These are phyloP conservation scores for Phthorimaea operculella DNA, from an alignment of 1,140 invertebrate genomes.

Conservation along the genomic window DNA sequence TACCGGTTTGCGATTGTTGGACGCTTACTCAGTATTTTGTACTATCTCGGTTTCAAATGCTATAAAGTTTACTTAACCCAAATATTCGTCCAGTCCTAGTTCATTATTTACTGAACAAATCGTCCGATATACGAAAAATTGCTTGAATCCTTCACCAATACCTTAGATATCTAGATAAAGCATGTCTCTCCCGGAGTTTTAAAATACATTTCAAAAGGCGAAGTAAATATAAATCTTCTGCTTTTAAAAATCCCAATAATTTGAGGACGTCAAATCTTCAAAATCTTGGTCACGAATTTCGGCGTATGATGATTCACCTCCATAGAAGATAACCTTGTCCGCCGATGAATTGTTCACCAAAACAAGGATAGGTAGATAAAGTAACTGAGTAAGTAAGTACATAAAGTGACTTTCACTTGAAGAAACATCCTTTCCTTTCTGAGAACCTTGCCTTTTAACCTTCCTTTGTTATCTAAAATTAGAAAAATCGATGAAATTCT, in stretches of 20 bases:
- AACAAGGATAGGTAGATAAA: background rate
- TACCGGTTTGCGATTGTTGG: constrained; percentile 46
- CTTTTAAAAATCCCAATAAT: too few species aligned
- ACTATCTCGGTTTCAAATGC: background rate
- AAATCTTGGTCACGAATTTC: too few species aligned
- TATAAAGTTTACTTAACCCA: background rate
- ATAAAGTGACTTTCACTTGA: background rate
- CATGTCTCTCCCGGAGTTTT: too few species aligned
- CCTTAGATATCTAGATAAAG: too few species aligned
- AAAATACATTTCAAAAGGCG: too few species aligned
- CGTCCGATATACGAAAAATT: too few species aligned
- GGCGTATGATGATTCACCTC: background rate
- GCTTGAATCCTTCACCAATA: too few species aligned
- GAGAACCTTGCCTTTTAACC: background rate
- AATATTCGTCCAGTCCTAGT: too few species aligned
- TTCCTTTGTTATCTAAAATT: background rate
- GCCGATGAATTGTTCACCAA: background rate
- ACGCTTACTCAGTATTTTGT: constrained; percentile 16
- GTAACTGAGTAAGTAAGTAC: too few species aligned
- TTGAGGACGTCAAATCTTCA: too few species aligned
- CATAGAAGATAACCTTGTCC: background rate
- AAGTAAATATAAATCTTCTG: too few species aligned
- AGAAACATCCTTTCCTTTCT: background rate
- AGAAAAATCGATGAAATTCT: background rate
- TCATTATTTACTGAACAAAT: too few species aligned